A percentile compares a stretch with the other conserved stretches of the same genome.
Conservation (phyloP, 1,140 invertebrate genomes). For the Drosophila paulistorum region DNA sequence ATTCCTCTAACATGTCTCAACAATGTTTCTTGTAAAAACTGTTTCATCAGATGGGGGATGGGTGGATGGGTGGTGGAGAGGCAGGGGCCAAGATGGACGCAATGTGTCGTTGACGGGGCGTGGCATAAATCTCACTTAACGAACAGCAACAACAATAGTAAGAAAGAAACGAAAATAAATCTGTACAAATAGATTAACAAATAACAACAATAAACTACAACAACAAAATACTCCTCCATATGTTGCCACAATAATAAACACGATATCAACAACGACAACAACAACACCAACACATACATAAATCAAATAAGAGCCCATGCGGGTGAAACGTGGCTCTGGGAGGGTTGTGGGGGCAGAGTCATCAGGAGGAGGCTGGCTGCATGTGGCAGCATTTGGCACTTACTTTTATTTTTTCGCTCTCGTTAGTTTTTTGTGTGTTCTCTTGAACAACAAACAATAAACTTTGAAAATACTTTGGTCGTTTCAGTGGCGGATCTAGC, state of each 20-base stretch:
- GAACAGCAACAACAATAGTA: conserved; percentile 14
- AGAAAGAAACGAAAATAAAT: conserved; percentile 43
- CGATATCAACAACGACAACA: conserved; percentile 46
- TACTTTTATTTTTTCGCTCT: conserved; percentile 20
- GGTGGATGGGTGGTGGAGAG: background rate
- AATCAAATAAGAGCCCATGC: conserved; percentile 60
- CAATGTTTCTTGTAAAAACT: conserved; percentile 36
- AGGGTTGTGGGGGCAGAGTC: background rate
- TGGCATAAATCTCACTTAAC: conserved; percentile 72
- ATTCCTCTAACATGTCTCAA: conserved; percentile 75
- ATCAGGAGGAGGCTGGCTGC: conserved; percentile 31
- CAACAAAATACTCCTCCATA: conserved; percentile 56
- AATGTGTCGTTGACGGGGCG: conserved; percentile 62
- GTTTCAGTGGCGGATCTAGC: too few relatives aligned
- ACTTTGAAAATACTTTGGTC: conserved; percentile 3
- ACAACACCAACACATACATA: conserved; percentile 53
- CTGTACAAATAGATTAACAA: conserved; percentile 78
- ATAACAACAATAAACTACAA: conserved; percentile 60
- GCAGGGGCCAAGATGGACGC: conserved; percentile 18
- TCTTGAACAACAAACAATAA: conserved; percentile 23
- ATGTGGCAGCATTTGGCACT: conserved; percentile 65
- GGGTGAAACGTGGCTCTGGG: background rate
- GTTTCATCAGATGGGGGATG: conserved; percentile 20
- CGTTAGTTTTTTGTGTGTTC: conserved; percentile 27
- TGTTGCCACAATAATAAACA: conserved; percentile 72